Percentiles rank a stretch among this genome's conserved stretches.
These are phyloP conservation scores for Ictalurus furcatus DNA, from an alignment of 2,113 vertebrate genomes.

Conservation along the genomic window DNA sequence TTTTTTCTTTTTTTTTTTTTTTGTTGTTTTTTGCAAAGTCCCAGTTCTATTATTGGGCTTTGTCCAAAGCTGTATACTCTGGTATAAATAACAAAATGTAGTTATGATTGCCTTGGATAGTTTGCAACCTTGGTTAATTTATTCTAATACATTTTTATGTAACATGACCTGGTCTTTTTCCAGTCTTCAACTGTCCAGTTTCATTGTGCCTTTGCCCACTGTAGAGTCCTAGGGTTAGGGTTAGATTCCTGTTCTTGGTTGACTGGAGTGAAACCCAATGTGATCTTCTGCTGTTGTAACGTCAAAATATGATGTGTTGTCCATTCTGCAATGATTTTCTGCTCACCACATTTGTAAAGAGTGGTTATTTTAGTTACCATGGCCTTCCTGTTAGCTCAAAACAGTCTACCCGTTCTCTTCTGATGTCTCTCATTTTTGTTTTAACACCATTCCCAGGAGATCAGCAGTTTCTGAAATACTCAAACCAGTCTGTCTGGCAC, in stretches of 20 bases:
- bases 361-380: too few species aligned
- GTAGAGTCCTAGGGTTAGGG: neutral
- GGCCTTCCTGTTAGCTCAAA: too few species aligned
- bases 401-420: too few species aligned
- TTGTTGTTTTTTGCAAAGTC: neutral
- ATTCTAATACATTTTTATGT: neutral
- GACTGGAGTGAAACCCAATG: neutral
- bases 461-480: too few species aligned
- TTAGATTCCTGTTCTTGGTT: neutral
- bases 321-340: too few species aligned
- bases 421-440: too few species aligned
- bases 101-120: neutral
- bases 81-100: neutral
- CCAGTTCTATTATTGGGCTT: neutral
- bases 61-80: neutral
- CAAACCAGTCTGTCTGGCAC: too few species aligned
- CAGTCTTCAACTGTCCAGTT: neutral
- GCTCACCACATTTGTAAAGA: too few species aligned
- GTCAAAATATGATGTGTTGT: too few species aligned
- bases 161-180: neutral
- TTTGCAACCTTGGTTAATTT: neutral
- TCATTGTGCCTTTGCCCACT: neutral
- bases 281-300: neutral
- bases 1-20: too few species aligned
- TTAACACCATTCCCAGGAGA: too few species aligned